Base-by-base conservation (phyloP, 2,888 invertebrate genomes). In the Suillia variegata region DNA sequence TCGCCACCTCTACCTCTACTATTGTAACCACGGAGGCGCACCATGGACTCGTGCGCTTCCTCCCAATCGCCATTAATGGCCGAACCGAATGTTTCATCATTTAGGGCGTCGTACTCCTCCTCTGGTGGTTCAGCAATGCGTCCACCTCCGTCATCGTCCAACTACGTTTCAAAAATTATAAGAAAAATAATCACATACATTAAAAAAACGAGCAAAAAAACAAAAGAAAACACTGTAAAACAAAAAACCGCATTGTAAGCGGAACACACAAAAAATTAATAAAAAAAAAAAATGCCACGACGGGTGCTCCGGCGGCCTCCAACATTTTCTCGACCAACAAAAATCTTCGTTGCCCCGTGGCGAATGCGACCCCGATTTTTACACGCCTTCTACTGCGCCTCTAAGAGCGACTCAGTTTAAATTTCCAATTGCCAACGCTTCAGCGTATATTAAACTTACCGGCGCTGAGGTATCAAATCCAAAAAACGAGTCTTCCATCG, bases 11-110 rank as follows among this genome's bases (percentile, higher is more conserved):
- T 58, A 6, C 17, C 26, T 47, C 24, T 38, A 38, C 24, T 22
- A 4, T 13, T 66, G 76, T 71, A 74, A 59, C 74, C 77, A 13
- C 71, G 73, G 62, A 79, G 71, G 21, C 76, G 85, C 5, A 89
- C 87, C 68, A 88, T 83, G 74, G 88, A 87, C 75, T 90, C 89
- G 78, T 90, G 90, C 66, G 87, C 87, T 68, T 87, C 85, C 74
- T 90, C 90, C 90, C 90, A 90, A 74, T 90, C 90, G 15, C 87
- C 88, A 62, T 87, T 84, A 75, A 88, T 89, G 66, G 88, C 89
- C 54, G 88, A 88, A 22, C 95, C 95, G 80, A 96, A 96, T 0
- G 96, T 96, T 82, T 95, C 95, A 82, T 95, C 92, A 72, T 96
- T 96, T 65, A 94, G 86, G 1, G 94, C 94, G 84, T 96, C 94